phyloP scores from a whole-genome alignment of 2,888 invertebrate species.

The Clistopyga incitator region DNA sequence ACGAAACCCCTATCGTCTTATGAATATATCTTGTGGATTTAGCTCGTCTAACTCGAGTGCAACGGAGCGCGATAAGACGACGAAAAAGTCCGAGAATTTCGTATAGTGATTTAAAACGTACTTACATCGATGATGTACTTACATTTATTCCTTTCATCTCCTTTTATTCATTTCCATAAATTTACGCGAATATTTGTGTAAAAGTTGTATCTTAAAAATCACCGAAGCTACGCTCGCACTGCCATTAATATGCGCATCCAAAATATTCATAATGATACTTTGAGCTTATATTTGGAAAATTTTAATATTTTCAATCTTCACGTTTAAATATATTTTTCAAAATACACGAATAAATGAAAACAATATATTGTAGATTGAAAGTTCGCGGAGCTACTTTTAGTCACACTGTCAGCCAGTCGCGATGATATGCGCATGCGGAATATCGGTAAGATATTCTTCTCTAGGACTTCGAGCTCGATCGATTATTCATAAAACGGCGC shows the following conservation, averaged over 20 bases:
- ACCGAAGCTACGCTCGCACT: background rate
- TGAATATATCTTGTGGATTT: conserved; percentile 42
- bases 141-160: conserved; percentile 36
- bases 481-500: conserved; percentile 65
- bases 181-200: conserved; percentile 25
- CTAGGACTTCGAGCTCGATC: conserved; percentile 52
- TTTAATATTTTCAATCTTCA: too few relatives aligned
- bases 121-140: conserved; percentile 30
- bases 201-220: conserved; percentile 21
- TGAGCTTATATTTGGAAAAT: too few relatives aligned
- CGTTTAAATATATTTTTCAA: too few relatives aligned
- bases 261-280: too few relatives aligned
- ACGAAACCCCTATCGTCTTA: conserved; percentile 27
- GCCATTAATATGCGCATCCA: conserved; percentile 55
- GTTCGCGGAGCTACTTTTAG: background rate
- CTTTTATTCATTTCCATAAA: background rate
- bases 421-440: conserved; percentile 61
- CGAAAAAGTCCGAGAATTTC: conserved; percentile 35
- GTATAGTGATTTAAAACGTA: conserved; percentile 51
- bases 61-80: conserved; percentile 49
- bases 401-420: conserved; percentile 26
- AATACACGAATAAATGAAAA: too few relatives aligned
- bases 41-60: conserved; percentile 45
- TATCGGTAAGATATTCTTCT: conserved; percentile 56
- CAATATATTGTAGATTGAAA: conserved; percentile 26